Evolutionary conservation across 2,888 invertebrate genomes (phyloP), one percentile per base, ranked within the genome.

Genomic region (Siphlonurus alternatus): DNA sequence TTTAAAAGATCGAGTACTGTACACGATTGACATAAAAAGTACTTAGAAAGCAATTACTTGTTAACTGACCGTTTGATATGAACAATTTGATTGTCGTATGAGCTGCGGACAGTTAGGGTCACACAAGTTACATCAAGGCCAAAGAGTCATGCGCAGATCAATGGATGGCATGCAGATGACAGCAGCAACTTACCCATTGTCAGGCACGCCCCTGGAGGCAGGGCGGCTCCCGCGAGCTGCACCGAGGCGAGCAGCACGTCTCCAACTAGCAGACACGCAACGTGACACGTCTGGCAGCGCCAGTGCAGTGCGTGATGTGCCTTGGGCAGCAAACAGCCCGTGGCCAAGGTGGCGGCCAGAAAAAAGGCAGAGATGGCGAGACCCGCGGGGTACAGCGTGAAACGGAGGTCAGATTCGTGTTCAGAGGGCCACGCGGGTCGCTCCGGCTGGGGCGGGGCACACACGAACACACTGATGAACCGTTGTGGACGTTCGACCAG

Each of bases 231-330:
- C 61, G 84, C 83, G 64, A 90, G 80, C 76, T 90, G 89, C 70
- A 86, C 86, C 72, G 84, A 82, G 69, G 88, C 89, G 74, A 92
- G 81, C 72, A 89, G 79, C 68, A 88, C 80, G 77, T 91, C 88
- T 67, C 89, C 91, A 71, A 89, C 78, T 76, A 91, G 83, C 68
- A 92, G 83, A 73, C 90, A 89, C 67, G 85, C 85, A 69, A 92
- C 89, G 76, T 92, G 89, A 77, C 89, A 86, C 69, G 90, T 89
- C 78, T 92, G 91, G 74, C 91, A 91, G 71, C 89, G 82, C 88
- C 91, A 91, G 76, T 92, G 92, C 70, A 92, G 80, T 68, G 89
- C 88, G 78, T 90, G 91, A 77, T 88, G 87, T 70, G 88, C 87
- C 69, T 88, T 86, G 63, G 90, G 89, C 74, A 90, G 80, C 70